Evolutionary conservation across 2,113 vertebrate species (phyloP), one percentile per base, ranked within the genome.

Genomic region (Ceyx melanurus): DNA sequence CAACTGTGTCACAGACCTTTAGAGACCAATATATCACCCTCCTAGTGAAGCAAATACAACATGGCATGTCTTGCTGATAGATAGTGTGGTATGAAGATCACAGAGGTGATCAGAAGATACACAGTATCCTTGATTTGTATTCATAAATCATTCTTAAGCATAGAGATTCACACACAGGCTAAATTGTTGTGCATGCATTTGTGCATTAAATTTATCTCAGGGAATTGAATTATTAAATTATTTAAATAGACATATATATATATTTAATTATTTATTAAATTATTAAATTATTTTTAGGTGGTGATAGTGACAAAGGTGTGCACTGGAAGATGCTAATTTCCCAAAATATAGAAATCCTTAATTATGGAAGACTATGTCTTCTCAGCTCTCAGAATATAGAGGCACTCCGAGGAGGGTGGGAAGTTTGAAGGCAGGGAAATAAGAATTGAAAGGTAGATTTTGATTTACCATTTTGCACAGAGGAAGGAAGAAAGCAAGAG

Each of bases 111-210:
- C 53, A 74, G 46, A 51, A 78, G 29, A 57, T 5, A 53, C 16
- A 20, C 4, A 43, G 7, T 19, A 35, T 23, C 23, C 51, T 62
- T 51, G 43, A 5, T 53, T 48, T 33, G 28, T 33, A 45, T 28
- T 83, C 60, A 70, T 15, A 53, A 57, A 60, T 8, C 1, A 37
- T 82, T 92, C 57, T 40, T 33, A 10, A 70, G 7, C 23, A 43
- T 23, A 45, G 23, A 78, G 31, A 48, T 45, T 62, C n/a, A 62
- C 54, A 33, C 0, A 0, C 1, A 2, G 37, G 68, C 20, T 71
- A 86, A 94, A 60, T 6, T 35, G 60, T 35, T 57, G n/a, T 31
- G 66, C 21, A 56, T 35, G 26, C 3, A 46, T 60, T 76, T 56
- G 15, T 46, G 90, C 67, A 81, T 25, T 80, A 43, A 53, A 71